These are phyloP conservation scores for Trachelus stipa DNA, from an alignment of 2,888 invertebrate species.

Conservation along the genomic window DNA sequence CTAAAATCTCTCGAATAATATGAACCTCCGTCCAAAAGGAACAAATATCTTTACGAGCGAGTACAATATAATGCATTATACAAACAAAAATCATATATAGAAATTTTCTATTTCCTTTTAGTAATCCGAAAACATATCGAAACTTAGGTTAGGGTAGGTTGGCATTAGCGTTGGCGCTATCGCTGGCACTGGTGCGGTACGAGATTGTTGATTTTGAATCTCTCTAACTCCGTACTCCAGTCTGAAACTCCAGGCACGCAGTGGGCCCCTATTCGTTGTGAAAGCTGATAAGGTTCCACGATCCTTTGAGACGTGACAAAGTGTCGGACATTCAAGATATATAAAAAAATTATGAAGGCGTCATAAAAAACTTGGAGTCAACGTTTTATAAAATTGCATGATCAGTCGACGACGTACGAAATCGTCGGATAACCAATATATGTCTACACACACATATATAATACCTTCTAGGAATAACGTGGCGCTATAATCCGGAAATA, in stretches of 20 bases:
- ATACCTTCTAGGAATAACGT: neutral
- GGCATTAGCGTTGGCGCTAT: too few species aligned
- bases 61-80: neutral
- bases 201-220: too few species aligned
- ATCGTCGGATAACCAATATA: neutral
- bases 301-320: neutral
- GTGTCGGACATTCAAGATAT: neutral
- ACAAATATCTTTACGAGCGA: neutral
- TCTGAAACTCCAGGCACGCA: too few species aligned
- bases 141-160: too few species aligned
- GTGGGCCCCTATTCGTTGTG: neutral
- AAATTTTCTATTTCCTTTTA: neutral
- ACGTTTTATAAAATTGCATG: neutral
- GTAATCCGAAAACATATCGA: too few species aligned
- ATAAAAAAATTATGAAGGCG: neutral
- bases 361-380: neutral
- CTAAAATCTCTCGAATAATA: neutral
- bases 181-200: too few species aligned
- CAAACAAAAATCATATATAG: neutral
- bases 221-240: too few species aligned
- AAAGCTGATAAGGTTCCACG: neutral
- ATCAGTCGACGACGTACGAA: neutral
- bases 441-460: neutral
- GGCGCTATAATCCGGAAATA: conserved; percentile 1
- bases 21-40: neutral